Conservation (phyloP, 1,140 invertebrate genomes). For the Aphelenchoides avenae region DNA sequence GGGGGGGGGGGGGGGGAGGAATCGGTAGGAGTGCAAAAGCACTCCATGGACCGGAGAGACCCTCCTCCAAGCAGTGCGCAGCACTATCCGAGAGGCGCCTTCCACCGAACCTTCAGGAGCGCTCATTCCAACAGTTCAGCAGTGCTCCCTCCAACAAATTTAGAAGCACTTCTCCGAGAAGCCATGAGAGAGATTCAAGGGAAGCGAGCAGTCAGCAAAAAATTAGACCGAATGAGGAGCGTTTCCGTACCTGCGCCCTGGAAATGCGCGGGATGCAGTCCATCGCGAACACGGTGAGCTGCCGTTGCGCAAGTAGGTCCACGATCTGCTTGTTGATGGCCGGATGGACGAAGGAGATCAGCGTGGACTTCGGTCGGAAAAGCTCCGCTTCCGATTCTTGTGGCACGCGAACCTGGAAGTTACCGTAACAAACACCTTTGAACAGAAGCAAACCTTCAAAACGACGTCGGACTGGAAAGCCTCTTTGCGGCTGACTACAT, state of each 20-base stretch:
- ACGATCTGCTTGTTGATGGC: constrained; percentile 76
- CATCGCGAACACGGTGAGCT: constrained; percentile 75
- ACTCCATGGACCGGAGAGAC: too few species aligned
- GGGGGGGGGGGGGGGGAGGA: too few species aligned
- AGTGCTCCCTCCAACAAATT: too few species aligned
- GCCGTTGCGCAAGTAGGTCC: constrained; percentile 68
- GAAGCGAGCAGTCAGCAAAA: too few species aligned
- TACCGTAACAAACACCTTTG: background rate
- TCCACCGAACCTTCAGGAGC: too few species aligned
- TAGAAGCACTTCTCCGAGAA: too few species aligned
- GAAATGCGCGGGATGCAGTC: constrained; percentile 55
- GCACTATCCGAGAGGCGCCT: too few species aligned
- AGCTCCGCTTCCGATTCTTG: constrained; percentile 67
- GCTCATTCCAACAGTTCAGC: too few species aligned
- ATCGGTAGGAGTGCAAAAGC: too few species aligned
- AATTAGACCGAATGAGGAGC: too few species aligned
- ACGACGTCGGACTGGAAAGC: constrained; percentile 77
- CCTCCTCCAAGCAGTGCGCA: too few species aligned
- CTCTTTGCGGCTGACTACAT: constrained; percentile 67
- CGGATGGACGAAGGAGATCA: constrained; percentile 81
- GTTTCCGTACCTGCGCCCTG: constrained; percentile 54
- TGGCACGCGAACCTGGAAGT: constrained; percentile 66
- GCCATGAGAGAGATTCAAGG: too few species aligned
- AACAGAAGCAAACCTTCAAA: constrained; percentile 68
- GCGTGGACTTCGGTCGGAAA: constrained; percentile 68